A percentile compares a stretch with the other conserved stretches of the same genome.
phyloP scores from a whole-genome alignment of 2,113 vertebrate genomes.

The Paraplagusia blochii region DNA sequence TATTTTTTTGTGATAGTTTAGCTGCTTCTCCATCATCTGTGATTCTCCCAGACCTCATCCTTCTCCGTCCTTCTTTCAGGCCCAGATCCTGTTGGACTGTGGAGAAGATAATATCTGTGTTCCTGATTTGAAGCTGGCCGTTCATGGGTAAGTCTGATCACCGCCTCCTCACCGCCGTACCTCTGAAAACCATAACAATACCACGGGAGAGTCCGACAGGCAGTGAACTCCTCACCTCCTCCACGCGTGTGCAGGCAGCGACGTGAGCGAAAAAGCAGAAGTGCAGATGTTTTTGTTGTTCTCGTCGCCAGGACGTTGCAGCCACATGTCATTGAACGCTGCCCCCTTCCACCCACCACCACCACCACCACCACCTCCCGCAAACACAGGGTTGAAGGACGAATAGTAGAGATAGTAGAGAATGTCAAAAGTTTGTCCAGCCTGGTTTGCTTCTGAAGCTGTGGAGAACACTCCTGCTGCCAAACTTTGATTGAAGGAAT shows the following conservation, averaged over 20 bases:
- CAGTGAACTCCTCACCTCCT: slow-evolving; percentile 43
- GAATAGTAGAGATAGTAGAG: slow-evolving; percentile 26
- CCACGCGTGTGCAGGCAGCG: slow-evolving; percentile 12
- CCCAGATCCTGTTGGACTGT: slow-evolving; percentile 89
- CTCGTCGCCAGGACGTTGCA: neutral
- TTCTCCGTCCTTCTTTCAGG: slow-evolving; percentile 65
- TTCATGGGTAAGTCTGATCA: slow-evolving; percentile 77
- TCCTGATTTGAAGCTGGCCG: slow-evolving; percentile 85
- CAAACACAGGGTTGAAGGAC: slow-evolving; percentile 47
- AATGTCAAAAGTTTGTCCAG: slow-evolving; percentile 19
- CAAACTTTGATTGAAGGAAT: slow-evolving; percentile 62
- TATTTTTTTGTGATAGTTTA: too few species aligned
- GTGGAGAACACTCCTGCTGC: slow-evolving; percentile 18
- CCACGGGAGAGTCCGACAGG: slow-evolving; percentile 14
- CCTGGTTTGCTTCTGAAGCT: slow-evolving; percentile 25
- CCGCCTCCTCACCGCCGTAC: slow-evolving; percentile 13
- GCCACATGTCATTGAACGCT: too few species aligned
- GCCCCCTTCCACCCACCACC: too few species aligned
- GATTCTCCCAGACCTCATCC: too few species aligned
- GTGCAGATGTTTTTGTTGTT: slow-evolving; percentile 56
- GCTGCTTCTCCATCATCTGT: too few species aligned
- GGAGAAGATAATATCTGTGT: slow-evolving; percentile 93
- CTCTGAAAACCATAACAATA: slow-evolving; percentile 3
- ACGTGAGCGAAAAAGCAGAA: slow-evolving; percentile 20
- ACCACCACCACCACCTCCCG: neutral